Conservation (phyloP, 2,113 vertebrate genomes). For the Silurus asotus region DNA sequence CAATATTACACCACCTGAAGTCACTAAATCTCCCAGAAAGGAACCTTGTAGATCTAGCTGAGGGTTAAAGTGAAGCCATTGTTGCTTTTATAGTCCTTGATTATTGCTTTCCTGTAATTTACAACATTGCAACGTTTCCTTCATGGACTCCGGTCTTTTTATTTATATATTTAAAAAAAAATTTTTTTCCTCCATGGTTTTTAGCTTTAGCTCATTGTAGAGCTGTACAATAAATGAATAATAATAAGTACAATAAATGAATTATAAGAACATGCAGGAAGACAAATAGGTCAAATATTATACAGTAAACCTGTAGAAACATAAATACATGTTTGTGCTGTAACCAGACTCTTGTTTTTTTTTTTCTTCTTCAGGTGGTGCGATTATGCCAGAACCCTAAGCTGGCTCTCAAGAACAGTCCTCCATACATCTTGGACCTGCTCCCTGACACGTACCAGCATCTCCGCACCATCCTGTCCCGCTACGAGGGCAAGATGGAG, state of each 20-base stretch:
- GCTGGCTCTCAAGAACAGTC: slow-evolving; percentile 96
- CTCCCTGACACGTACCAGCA: slow-evolving; percentile 98
- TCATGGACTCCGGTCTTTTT: background rate
- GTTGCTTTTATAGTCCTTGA: background rate
- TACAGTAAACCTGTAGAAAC: too few relatives aligned
- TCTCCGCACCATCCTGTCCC: slow-evolving; percentile 89
- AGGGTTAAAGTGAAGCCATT: background rate
- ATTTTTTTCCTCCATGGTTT: too few relatives aligned
- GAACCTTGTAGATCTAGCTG: background rate
- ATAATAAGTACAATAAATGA: too few relatives aligned
- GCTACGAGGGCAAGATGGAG: slow-evolving; percentile 99
- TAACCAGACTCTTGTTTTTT: background rate
- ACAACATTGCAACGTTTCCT: background rate
- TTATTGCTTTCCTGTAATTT: background rate
- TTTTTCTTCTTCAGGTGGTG: slow-evolving; percentile 80
- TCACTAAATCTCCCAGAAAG: background rate
- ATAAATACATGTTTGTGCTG: background rate
- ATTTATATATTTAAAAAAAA: too few relatives aligned
- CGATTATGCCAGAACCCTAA: slow-evolving; percentile 97
- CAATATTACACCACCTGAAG: background rate
- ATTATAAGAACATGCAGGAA: too few relatives aligned
- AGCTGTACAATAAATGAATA: too few relatives aligned
- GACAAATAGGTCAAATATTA: too few relatives aligned
- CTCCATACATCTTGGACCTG: slow-evolving; percentile 96
- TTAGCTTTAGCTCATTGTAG: too few relatives aligned